phyloP scores from a whole-genome alignment of 2,888 invertebrate genomes.

The Melanotus villosus region DNA sequence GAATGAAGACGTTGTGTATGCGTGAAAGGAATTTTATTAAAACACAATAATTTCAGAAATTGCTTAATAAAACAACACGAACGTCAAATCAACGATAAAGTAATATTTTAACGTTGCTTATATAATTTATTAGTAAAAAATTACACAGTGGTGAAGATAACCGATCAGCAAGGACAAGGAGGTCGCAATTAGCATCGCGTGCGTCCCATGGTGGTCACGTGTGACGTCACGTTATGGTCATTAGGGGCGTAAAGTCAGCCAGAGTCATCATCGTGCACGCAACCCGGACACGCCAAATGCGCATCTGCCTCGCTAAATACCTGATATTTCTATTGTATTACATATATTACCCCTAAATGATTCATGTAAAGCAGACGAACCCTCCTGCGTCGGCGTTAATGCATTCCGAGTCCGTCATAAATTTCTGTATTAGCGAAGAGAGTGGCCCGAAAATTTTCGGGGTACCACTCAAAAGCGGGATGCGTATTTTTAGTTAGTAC shows the following conservation, averaged over 20 bases:
- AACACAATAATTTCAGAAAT: no score
- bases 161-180: slow-evolving; percentile 34
- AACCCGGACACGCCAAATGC: slow-evolving; percentile 51
- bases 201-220: slow-evolving; percentile 40
- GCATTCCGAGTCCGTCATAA: background rate
- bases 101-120: slow-evolving; percentile 17
- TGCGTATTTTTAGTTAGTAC: slow-evolving; percentile 1
- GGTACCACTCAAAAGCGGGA: background rate
- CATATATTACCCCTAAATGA: slow-evolving; percentile 34
- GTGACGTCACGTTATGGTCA: slow-evolving; percentile 54
- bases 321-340: slow-evolving; percentile 40
- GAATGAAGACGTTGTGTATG: no score
- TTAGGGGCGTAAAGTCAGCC: slow-evolving; percentile 55
- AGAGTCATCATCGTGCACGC: slow-evolving; percentile 54
- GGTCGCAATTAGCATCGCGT: slow-evolving; percentile 44
- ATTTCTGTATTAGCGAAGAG: no score
- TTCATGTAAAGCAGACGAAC: slow-evolving; percentile 21
- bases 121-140: slow-evolving; percentile 31
- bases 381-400: background rate
- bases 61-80: background rate
- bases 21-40: no score
- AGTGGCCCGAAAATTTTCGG: no score
- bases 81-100: background rate
- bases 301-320: slow-evolving; percentile 52
- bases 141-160: slow-evolving; percentile 24